Evolutionary conservation across 1,140 invertebrate species (phyloP).

Genomic region (Drosophila kanapiae): DNA sequence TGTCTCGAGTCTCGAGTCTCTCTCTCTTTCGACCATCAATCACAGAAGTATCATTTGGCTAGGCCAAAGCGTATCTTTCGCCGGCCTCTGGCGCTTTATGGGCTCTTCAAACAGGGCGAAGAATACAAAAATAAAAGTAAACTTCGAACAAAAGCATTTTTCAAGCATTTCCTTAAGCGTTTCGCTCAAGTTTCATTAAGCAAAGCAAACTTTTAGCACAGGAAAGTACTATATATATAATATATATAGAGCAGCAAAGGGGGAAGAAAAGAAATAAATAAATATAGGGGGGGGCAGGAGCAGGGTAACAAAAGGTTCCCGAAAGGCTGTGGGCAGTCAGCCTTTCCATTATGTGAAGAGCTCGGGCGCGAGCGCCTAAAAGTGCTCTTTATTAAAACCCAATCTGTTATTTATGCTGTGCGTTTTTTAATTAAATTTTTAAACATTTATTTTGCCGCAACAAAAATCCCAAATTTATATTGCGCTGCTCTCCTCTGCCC

Average conservation of each 20-base stretch:
- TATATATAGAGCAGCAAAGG: conserved; percentile 3
- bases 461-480: conserved; percentile 14
- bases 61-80: conserved; percentile 25
- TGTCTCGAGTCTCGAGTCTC: no score
- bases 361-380: conserved; percentile 40
- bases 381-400: conserved; percentile 76
- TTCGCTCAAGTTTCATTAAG: conserved; percentile 77
- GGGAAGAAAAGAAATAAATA: conserved; percentile 9
- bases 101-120: conserved; percentile 35
- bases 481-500: not conserved
- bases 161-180: conserved; percentile 76
- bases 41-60: conserved; percentile 42
- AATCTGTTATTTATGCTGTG: conserved; percentile 77
- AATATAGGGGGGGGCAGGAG: conserved; percentile 4
- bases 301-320: conserved; percentile 24
- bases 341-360: conserved; percentile 62
- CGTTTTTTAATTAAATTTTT: conserved; percentile 73
- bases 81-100: conserved; percentile 29
- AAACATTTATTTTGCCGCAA: conserved; percentile 65
- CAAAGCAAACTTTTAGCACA: conserved; percentile 65
- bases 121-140: conserved; percentile 26
- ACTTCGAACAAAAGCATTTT: conserved; percentile 73
- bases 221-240: conserved; percentile 22
- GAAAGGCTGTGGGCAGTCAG: conserved; percentile 19
- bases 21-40: conserved; percentile 21